Evolutionary conservation across 2,113 vertebrate species (phyloP).

Genomic region (Bufo bufo): DNA sequence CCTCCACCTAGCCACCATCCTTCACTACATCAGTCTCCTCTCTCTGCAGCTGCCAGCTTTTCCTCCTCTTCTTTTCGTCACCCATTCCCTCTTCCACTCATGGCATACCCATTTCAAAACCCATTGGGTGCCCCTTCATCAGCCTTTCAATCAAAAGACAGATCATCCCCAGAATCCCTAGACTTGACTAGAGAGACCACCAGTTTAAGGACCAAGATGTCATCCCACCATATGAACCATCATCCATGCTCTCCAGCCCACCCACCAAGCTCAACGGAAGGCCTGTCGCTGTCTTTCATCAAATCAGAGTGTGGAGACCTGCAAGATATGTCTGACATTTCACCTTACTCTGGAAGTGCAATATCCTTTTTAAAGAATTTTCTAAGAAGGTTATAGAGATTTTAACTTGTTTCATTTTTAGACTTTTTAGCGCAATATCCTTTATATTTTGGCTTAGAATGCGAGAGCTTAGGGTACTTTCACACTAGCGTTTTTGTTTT

Average conservation of each 20-base stretch:
- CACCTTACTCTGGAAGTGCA: slow-evolving; percentile 95
- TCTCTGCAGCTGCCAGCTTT: slow-evolving; percentile 88
- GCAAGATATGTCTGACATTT: slow-evolving; percentile 97
- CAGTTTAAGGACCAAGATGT: slow-evolving; percentile 98
- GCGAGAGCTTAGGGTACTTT: no score
- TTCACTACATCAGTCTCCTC: slow-evolving; percentile 89
- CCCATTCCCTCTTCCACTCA: slow-evolving; percentile 92
- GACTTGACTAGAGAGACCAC: slow-evolving; percentile 93
- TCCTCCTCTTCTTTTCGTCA: slow-evolving; percentile 95
- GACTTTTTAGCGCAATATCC: not conserved
- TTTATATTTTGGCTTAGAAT: not conserved
- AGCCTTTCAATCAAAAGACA: slow-evolving; percentile 85
- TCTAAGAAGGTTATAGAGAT: not conserved
- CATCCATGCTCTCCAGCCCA: slow-evolving; percentile 91
- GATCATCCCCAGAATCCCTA: slow-evolving; percentile 90
- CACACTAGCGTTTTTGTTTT: no score
- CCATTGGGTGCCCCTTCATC: slow-evolving; percentile 84
- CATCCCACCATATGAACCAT: slow-evolving; percentile 88
- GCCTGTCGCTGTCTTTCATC: slow-evolving; percentile 94
- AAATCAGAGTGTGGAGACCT: slow-evolving; percentile 98
- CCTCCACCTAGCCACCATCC: slow-evolving; percentile 85
- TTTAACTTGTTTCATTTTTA: not conserved
- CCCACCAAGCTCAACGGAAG: slow-evolving; percentile 87
- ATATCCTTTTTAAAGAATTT: slow-evolving; percentile 87
- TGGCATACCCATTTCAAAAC: slow-evolving; percentile 97